phyloP scores from a whole-genome alignment of 2,113 vertebrate genomes.

The Alligator mississippiensis region DNA sequence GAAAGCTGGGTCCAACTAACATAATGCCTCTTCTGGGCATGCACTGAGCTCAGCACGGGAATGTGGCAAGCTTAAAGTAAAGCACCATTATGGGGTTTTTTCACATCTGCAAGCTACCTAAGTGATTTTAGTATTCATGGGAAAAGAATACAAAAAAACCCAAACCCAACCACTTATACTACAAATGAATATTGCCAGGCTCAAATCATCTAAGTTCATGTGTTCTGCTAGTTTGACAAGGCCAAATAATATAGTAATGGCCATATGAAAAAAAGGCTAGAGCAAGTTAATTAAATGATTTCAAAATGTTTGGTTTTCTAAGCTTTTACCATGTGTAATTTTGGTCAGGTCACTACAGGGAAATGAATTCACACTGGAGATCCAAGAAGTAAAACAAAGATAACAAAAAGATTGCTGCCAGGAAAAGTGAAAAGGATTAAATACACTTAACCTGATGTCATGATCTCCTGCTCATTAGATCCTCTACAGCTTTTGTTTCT shows the following conservation, averaged over 20 bases:
- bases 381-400: background rate
- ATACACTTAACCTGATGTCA: background rate
- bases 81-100: no score
- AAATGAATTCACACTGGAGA: background rate
- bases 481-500: background rate
- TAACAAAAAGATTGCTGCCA: background rate
- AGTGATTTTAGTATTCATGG: no score
- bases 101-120: no score
- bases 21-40: no score
- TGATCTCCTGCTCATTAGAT: background rate
- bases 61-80: no score
- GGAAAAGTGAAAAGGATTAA: background rate
- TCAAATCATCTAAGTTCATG: constrained; percentile 4
- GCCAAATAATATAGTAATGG: background rate
- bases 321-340: constrained; percentile 8
- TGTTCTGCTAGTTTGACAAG: constrained; percentile 3
- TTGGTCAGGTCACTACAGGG: constrained; percentile 4
- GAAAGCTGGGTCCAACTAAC: no score
- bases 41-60: no score
- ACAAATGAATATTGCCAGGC: constrained; percentile 11
- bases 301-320: background rate
- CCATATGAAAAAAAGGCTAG: constrained; percentile 8
- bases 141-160: no score
- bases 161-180: background rate
- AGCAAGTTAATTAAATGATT: constrained; percentile 41